phyloP scores from a whole-genome alignment of 2,113 vertebrate genomes.

The Calidris pygmaea region DNA sequence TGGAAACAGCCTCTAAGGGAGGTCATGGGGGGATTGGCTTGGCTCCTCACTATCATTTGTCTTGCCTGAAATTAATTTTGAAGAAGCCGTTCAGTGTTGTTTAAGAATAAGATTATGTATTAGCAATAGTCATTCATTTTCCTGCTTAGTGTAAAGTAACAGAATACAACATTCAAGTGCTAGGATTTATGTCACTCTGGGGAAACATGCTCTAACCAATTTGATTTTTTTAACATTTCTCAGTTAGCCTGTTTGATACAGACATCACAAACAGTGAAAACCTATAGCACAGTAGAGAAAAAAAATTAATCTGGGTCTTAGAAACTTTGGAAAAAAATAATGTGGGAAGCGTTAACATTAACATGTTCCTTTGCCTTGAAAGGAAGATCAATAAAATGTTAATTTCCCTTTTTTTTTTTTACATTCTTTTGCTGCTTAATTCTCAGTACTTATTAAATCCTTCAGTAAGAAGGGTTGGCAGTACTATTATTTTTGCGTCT shows the following conservation, averaged over 20 bases:
- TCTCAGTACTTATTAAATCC: not conserved
- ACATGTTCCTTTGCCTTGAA: not conserved
- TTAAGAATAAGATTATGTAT: not conserved
- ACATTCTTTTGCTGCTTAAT: not conserved
- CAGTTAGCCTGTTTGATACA: not conserved
- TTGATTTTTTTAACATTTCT: not conserved
- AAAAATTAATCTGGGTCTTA: not conserved
- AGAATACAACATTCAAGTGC: not conserved
- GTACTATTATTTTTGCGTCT: not conserved
- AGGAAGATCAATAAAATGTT: not conserved
- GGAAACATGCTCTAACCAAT: not conserved
- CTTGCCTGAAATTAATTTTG: constrained; percentile 54
- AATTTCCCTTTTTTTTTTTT: not conserved
- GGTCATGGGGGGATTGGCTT: constrained; percentile 15
- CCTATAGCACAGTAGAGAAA: not conserved
- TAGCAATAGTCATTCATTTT: not conserved
- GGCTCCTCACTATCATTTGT: constrained; percentile 24
- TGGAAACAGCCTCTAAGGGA: constrained; percentile 45
- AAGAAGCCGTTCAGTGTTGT: constrained; percentile 23
- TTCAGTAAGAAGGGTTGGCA: not conserved
- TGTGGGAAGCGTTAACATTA: not conserved
- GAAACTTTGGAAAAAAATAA: not conserved
- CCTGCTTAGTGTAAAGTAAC: not conserved
- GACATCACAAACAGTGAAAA: not conserved
- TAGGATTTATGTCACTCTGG: constrained; percentile 31